Conservation (phyloP, 2,113 vertebrate genomes). For the Trematocara marginatum region DNA sequence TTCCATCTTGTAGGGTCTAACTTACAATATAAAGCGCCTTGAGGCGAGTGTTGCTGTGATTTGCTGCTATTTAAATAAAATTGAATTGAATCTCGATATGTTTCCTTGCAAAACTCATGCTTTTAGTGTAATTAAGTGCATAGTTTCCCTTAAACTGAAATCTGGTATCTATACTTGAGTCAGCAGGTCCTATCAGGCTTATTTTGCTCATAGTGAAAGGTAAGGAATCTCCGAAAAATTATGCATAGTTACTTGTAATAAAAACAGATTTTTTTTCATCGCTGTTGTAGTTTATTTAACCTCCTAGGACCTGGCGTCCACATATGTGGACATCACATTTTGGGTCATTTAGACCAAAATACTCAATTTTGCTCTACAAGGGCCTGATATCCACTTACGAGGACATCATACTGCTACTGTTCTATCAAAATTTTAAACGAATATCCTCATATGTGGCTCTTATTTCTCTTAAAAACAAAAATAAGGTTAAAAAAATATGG, state of each 20-base stretch:
- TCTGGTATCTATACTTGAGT: not conserved
- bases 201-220: fast-evolving
- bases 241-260: not conserved
- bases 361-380: too few species aligned
- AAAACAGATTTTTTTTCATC: fast-evolving
- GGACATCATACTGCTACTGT: too few species aligned
- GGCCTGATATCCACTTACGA: too few species aligned
- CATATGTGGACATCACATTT: too few species aligned
- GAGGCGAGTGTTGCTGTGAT: not conserved
- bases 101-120: not conserved
- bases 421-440: too few species aligned
- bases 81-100: not conserved
- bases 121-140: fast-evolving
- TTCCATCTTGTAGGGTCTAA: fast-evolving
- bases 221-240: fast-evolving
- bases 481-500: too few species aligned
- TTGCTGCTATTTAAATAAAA: not conserved
- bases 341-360: too few species aligned
- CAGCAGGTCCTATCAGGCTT: fast-evolving
- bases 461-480: too few species aligned
- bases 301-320: too few species aligned
- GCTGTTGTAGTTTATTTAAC: not conserved
- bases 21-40: fast-evolving
- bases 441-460: too few species aligned
- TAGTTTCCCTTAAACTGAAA: not conserved